Base-by-base conservation (phyloP, 2,797 vertebrate genomes). In the Lepus townsendii region DNA sequence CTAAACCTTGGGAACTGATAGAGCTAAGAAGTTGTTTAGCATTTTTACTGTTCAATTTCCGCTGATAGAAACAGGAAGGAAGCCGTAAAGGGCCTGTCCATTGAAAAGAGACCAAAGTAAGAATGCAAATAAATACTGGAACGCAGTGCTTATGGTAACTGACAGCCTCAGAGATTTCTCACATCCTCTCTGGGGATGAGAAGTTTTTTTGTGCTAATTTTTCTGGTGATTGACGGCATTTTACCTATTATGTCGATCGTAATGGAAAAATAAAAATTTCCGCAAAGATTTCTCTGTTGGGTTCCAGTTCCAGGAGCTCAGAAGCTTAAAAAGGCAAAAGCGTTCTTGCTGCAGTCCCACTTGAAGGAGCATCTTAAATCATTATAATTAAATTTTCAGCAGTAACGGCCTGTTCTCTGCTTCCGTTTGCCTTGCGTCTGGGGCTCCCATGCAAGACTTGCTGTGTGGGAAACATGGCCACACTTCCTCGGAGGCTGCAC, bases 61-160 rank as follows among this genome's bases (percentile, higher is more conserved):
- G 83, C 90, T 92, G 90, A 90, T 73, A 96, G 96, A 96, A 96
- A 87, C 91, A 97, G 96, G 97, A 98, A 97, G 97, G 97, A 98
- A 97, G 84, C 93, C 4, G 12, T 97, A 96, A 97, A 97, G 94
- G 88, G 92, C 89, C 90, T 97, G 96, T 97, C 95, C 95, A 97
- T 96, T 97, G 95, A 97, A 97, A 96, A 87, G 91, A 95, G 96
- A 97, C 96, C 92, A 95, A 96, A 97, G 94, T 54, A 91, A 97
- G 94, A 97, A 96, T 83, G 95, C 92, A 94, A 96, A 96, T 97
- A 97, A 97, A 97, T 94, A 94, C 69, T 95, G 96, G 87, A 91
- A 11, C 47, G 97, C 87, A 82, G 83, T 96, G 90, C 88, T 96
- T 96, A 94, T 83, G 92, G 77, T 93, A 95, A 96, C 85, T 54